phyloP scores from a whole-genome alignment of 1,140 invertebrate species.

The Cydia splendana region DNA sequence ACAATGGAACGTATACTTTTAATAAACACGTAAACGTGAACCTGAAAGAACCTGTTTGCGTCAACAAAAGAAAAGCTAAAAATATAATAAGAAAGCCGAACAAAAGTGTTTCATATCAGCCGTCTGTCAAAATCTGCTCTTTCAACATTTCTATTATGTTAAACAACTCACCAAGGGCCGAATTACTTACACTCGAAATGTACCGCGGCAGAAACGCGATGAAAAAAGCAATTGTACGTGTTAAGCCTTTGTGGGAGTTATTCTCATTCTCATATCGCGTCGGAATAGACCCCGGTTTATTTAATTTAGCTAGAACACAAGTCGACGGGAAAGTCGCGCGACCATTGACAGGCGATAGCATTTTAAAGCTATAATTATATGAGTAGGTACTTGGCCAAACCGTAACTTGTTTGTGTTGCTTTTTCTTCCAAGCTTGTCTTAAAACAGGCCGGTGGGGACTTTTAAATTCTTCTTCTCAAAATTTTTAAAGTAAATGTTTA shows the following conservation, averaged over 20 bases:
- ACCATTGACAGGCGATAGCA: neutral
- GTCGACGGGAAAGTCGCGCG: neutral
- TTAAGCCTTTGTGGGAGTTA: neutral
- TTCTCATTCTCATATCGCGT: conserved; percentile 7
- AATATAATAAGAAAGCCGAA: neutral
- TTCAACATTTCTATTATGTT: neutral
- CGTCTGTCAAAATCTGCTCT: neutral
- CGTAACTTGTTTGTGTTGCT: too few species aligned
- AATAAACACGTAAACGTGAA: neutral
- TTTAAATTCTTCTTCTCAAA: too few species aligned
- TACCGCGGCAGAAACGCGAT: neutral
- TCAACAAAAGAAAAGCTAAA: neutral
- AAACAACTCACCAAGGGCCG: neutral
- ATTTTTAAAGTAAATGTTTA: too few species aligned
- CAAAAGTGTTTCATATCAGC: neutral
- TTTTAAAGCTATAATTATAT: neutral
- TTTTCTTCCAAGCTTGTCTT: too few species aligned
- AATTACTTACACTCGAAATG: neutral
- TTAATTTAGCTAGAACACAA: conserved; percentile 5
- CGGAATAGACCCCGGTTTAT: neutral
- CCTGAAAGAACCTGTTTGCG: neutral
- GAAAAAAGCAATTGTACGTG: conserved; percentile 7
- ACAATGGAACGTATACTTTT: too few species aligned
- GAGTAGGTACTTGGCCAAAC: too few species aligned
- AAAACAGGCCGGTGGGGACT: too few species aligned